Percentiles rank a stretch among this genome's conserved stretches.
Conservation (phyloP, 2,113 vertebrate genomes). For the Colistium nudipinnis region DNA sequence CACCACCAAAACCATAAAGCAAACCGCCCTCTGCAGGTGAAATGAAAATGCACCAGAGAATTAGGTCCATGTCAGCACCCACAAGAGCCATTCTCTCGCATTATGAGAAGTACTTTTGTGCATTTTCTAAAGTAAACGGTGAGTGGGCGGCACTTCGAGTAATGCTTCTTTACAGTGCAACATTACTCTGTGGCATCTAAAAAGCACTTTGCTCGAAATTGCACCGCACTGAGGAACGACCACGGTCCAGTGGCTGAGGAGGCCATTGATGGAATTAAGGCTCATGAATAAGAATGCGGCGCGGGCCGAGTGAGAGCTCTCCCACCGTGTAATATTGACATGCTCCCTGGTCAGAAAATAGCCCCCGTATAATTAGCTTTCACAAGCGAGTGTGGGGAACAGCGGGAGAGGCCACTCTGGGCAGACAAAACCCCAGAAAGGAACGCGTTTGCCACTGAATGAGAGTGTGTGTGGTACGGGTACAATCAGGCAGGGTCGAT, state of each 20-base stretch:
- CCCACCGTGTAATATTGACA: constrained; percentile 75
- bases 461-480: not conserved
- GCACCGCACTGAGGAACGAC: constrained; percentile 28
- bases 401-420: constrained; percentile 56
- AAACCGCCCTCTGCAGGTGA: constrained; percentile 2
- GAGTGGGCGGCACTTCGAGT: constrained; percentile 4
- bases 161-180: constrained; percentile 14
- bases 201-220: constrained; percentile 32
- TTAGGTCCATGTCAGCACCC: constrained; percentile 43
- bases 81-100: constrained; percentile 36
- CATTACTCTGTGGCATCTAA: constrained; percentile 35
- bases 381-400: constrained; percentile 45
- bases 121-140: constrained; percentile 14
- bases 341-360: constrained; percentile 70
- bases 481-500: not conserved
- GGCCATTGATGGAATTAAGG: constrained; percentile 74
- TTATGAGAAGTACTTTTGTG: constrained; percentile 29
- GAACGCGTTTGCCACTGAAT: constrained; percentile 15
- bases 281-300: constrained; percentile 75
- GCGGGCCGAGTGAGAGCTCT: constrained; percentile 53
- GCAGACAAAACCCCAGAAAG: constrained; percentile 39
- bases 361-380: constrained; percentile 73
- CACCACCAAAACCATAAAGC: not conserved
- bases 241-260: constrained; percentile 55
- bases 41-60: constrained; percentile 18